A percentile compares a stretch with the other conserved stretches of the same genome.
Conservation (phyloP, 1,140 invertebrate species). For the Sycobia sp. region DNA sequence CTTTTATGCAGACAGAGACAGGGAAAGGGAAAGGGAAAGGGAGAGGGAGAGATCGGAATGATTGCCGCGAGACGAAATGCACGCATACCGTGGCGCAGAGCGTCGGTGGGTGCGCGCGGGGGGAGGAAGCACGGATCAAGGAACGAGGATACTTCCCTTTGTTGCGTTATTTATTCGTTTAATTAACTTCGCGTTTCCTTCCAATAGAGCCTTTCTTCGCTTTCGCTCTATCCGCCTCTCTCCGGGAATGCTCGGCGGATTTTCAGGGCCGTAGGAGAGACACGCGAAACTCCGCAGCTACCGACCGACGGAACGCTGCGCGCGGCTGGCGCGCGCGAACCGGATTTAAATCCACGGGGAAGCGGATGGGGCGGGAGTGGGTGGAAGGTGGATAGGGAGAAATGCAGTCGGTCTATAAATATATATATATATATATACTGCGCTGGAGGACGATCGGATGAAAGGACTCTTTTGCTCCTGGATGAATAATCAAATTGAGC, state of each 20-base stretch:
- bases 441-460: not conserved
- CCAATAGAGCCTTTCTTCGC: conserved; percentile 49
- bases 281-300: conserved; percentile 44
- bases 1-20: no score
- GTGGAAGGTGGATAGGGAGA: conserved; percentile 11
- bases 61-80: not conserved
- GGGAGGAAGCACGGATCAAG: no score
- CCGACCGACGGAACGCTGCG: conserved; percentile 16
- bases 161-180: conserved; percentile 58
- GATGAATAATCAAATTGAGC: conserved; percentile 31
- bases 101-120: no score
- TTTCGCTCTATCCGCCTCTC: no score
- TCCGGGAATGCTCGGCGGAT: conserved; percentile 41
- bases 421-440: no score
- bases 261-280: conserved; percentile 47
- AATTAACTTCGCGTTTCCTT: conserved; percentile 53
- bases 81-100: no score
- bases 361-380: not conserved
- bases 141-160: no score
- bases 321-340: conserved; percentile 36
- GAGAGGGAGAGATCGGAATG: not conserved
- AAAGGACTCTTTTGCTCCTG: conserved; percentile 8
- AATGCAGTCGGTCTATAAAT: no score
- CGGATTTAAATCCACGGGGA: conserved; percentile 8
- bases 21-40: no score